Conservation (phyloP, 2,113 vertebrate genomes). For the Pseudopodoces humilis region DNA sequence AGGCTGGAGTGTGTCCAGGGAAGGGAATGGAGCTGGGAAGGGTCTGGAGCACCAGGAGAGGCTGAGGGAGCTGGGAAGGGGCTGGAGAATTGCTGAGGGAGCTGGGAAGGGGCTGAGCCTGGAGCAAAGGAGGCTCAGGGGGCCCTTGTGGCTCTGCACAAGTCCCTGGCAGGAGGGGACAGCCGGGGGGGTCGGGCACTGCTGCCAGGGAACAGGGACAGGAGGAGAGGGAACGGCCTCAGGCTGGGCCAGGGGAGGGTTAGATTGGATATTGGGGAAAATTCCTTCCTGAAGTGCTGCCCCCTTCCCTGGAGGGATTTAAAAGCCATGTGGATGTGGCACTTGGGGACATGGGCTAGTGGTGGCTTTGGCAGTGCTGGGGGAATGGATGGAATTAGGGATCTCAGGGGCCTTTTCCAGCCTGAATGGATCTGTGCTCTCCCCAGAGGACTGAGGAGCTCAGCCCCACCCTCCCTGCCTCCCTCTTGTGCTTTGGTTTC, state of each 20-base stretch:
- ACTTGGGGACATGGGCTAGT: not conserved
- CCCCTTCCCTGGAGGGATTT: not conserved
- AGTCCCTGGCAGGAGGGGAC: not conserved
- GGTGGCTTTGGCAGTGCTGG: not conserved
- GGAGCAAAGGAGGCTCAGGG: not conserved
- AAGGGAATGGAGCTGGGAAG: rapidly evolving
- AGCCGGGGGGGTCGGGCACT: rapidly evolving
- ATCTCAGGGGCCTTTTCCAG: not conserved
- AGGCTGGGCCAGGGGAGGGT: rapidly evolving
- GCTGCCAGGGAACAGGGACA: not conserved
- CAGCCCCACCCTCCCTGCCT: rapidly evolving
- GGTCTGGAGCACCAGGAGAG: rapidly evolving
- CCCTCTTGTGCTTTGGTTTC: not conserved
- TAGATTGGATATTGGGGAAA: not conserved
- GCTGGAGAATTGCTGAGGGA: no score
- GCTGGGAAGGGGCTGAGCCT: not conserved
- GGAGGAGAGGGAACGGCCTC: rapidly evolving
- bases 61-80: not conserved
- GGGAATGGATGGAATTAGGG: not conserved
- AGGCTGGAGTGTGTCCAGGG: rapidly evolving
- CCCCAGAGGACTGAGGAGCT: not conserved
- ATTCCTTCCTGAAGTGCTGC: rapidly evolving
- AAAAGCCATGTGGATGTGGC: rapidly evolving
- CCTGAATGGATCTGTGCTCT: not conserved
- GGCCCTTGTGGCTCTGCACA: not conserved